Base-by-base conservation (phyloP, 1,140 invertebrate genomes). In the Globodera rostochiensis region DNA sequence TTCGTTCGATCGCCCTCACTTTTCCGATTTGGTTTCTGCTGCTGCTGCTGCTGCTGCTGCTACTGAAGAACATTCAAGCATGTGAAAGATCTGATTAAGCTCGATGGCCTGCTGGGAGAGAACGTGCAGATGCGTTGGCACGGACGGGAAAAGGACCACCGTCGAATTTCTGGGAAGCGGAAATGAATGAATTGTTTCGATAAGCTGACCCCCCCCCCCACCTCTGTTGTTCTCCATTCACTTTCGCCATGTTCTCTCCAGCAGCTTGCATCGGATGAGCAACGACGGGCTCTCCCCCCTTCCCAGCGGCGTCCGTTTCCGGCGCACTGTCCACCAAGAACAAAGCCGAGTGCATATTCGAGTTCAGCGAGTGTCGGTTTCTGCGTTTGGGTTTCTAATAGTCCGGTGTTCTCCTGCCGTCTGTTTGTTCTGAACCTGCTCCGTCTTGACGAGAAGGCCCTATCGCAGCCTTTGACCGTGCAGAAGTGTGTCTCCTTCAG, bases 391-490 rank as follows among this genome's bases (percentile, higher is more conserved):
- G 25, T 36, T 3, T 21, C 7, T 46, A 46, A 47, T 67, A 70
- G 21, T 46, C 75, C 25, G 46, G 13, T 71, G 46, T 71, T 8
- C 69, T 36, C 25, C 47, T 71, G 21, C 45, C 64, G 71, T 9
- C 7, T 76, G 25, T 45, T 46, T 46, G 74, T 46, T 50, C 50
- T 15, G 49, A 53, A 83, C 73, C 81, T 80, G 71, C 66, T 84
- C 80, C 97, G 92, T 83, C 97, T 92, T 15, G 96, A 98, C 90
- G 96, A 98, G 90, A 99, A 99, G 95, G 98, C 97, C 95, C 98
- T 98, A 89, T 95, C 98, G 91, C 97, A 99, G 0, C 97, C 97
- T 87, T 96, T 94, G 0, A 99, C 96, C 0, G 96, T 98, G 90
- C 97, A 99, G 90, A 96, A 96, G 91, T 99, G 97, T 11, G 75